Base-by-base conservation (phyloP, 2,888 invertebrate genomes). In the Tridacna crocea region DNA sequence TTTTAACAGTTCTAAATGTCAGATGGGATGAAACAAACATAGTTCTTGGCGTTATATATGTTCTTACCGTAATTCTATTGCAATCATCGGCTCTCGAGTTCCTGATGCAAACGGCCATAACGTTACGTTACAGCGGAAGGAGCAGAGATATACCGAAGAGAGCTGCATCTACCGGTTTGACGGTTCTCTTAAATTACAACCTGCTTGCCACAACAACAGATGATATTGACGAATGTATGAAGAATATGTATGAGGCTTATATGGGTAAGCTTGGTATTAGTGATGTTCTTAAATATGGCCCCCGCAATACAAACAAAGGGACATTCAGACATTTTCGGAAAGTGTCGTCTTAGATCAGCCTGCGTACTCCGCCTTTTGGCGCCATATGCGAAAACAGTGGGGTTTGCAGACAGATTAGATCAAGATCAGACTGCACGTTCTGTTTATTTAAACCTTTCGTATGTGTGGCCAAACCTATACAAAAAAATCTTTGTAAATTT, bases 221-320 rank as follows among this genome's bases (percentile, higher is more conserved):
- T 60, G 91, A 92, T 78, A 89, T 92, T 46, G 90, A 91, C 61
- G 91, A 92, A 72, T 90, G 91, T 75, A 77, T 91, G 60, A 86
- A 90, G 51, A 90, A 89, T 12, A 92, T 92, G 92, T 92, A 88
- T 74, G 82, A 89, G 70, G 91, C 91, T 2, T 92, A 87, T 73
- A 91, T 92, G 79, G 90, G 70, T 70, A 70, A 70, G 51, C 24
- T 15, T 55, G 3, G 2, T 36, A 36, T 36, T 8, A 36, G 8
- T 36, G 36, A 4, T 36, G 36, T n/a, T n/a, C n/a, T n/a, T n/a
- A n/a, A n/a, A n/a, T n/a, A n/a, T n/a, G n/a, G n/a, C n/a, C n/a
- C n/a, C n/a, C n/a, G n/a, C n/a, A n/a, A n/a, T n/a, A n/a, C n/a
- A n/a, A n/a, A n/a, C n/a, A n/a, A n/a, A n/a, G n/a, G n/a, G n/a